Conservation (phyloP, 2,113 vertebrate species). For the Limanda limanda region DNA sequence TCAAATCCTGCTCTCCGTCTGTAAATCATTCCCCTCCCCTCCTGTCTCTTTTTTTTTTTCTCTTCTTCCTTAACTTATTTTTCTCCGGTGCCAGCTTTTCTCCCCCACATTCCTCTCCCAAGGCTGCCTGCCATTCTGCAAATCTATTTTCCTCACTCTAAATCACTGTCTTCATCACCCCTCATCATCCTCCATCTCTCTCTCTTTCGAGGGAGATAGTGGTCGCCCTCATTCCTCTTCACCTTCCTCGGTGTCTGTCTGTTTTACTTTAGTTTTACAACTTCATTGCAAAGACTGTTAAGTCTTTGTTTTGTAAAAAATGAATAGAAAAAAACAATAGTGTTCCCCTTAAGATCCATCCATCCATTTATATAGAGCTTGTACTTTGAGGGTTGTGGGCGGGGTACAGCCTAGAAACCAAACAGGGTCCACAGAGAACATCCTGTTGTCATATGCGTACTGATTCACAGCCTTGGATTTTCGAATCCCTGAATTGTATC, state of each 20-base stretch:
- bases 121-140: slow-evolving; percentile 54
- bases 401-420: no score
- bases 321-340: background rate
- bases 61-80: slow-evolving; percentile 27
- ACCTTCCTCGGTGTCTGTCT: slow-evolving; percentile 39
- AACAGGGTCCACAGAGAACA: no score
- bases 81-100: slow-evolving; percentile 37
- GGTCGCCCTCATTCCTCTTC: slow-evolving; percentile 26
- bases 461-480: no score
- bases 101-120: slow-evolving; percentile 48
- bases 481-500: no score
- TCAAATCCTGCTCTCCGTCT: slow-evolving; percentile 25
- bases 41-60: background rate
- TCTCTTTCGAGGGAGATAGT: slow-evolving; percentile 32
- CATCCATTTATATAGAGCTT: background rate
- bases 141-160: slow-evolving; percentile 64
- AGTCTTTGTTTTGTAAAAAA: background rate
- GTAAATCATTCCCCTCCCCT: slow-evolving; percentile 27
- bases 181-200: slow-evolving; percentile 50
- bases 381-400: no score
- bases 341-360: background rate
- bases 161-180: slow-evolving; percentile 69
- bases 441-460: no score
- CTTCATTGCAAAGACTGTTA: slow-evolving; percentile 5
- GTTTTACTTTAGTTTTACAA: background rate